Evolutionary conservation across 2,797 vertebrate genomes (phyloP), one percentile per base, ranked within the genome.

Genomic region (Anas georgica): DNA sequence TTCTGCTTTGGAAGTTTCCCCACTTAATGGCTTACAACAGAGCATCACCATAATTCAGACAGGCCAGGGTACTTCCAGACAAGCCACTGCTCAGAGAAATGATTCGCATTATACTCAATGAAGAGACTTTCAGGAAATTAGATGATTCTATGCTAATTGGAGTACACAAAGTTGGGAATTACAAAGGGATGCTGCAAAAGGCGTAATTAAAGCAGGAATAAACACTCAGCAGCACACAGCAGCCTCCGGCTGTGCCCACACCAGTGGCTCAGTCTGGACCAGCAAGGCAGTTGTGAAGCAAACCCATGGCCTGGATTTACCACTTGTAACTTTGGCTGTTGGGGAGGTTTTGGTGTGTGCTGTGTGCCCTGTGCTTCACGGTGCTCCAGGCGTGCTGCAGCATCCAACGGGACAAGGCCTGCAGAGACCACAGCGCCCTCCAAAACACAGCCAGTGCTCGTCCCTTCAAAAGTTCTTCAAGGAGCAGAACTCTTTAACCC

Each of bases 161-260:
- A 92, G 83, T 50, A 94, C 2, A 48, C n/a, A 21, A 85, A 83
- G 55, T 12, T 43, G 25, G 62, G 63, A 75, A 70, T 92, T 74
- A 86, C 46, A 95, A 81, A 84, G 45, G 58, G 78, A 80, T 25
- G 54, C 63, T 76, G 56, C 69, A 93, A 78, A 83, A 84, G n/a
- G 58, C 80, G 43, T 50, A 81, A 95, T 82, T 91, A 79, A 78
- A 91, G 75, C n/a, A 68, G 9, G 48, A 91, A 89, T 20, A 88
- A 88, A 58, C 67, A 45, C 33, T 86, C 82, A 5, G 21, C 3
- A 13, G 82, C 3, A 31, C 62, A 66, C 50, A 6, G 69, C 76
- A 8, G 39, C 39, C n/a, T 10, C 52, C 1, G 3, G 15, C 63
- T 58, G 59, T 3, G 8, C 14, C 54, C 17, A 7, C 8, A 2